Base-by-base conservation (phyloP, 2,113 vertebrate species). In the Heliornis fulica region DNA sequence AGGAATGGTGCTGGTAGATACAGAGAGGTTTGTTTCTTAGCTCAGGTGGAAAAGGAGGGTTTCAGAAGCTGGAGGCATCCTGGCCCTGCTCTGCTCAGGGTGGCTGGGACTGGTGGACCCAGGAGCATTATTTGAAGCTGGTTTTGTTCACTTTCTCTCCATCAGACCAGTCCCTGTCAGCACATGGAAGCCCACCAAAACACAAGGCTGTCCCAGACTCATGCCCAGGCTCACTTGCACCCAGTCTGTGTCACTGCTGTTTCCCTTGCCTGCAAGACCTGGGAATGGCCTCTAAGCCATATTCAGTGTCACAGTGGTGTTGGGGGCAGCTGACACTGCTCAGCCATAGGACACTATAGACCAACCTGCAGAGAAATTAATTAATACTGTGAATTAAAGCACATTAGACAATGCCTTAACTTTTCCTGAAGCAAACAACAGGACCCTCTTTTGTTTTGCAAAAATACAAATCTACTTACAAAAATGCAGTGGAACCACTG, bases 241-340 rank as follows among this genome's bases (percentile, higher is more conserved):
- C 29, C 68, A 17, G 18, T 21, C 45, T 13, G 1, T 2, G 3
- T 41, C 6, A 9, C 10, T 46, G 5, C 11, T 5, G 0, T 31
- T 43, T 36, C 34, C 32, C 60, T 68, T 5, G 4, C 19, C 5
- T 5, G 1, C 31, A 29, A 34, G 41, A 16, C 11, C 28, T 13
- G 15, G 50, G 40, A 45, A 43, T 41, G 18, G 10, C 36, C 41
- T 32, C 46, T 65, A 21, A 18, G 7, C 13, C 6, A 2, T 7
- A 11, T 38, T 71, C 10, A 18, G 59, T 74, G 59, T 19, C 13
- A 7, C 9, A 25, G 18, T 0, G 0, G 12, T 19, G 11, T 2
- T 32, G 11, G 26, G 29, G 19, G 5, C 14, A 46, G 10, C 75
- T 31, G 36, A 61, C 34, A 31, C 13, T 26, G 36, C 60, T 71